phyloP scores from a whole-genome alignment of 1,140 invertebrate species.

The Babylonia areolata region DNA sequence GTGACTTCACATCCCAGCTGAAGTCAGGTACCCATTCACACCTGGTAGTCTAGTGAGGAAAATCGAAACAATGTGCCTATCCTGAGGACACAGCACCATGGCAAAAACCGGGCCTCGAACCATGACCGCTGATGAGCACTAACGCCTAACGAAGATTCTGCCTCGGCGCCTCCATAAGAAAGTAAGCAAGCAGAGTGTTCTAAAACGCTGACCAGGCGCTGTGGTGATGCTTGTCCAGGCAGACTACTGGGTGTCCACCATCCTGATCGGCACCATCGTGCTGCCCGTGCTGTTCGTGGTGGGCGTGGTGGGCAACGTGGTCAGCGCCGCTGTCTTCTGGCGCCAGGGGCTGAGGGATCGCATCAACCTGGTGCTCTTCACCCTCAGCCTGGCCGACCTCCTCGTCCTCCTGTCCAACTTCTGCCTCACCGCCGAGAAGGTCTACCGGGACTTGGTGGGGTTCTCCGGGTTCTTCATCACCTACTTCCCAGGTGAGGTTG shows the following conservation, averaged over 20 bases:
- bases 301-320: conserved; percentile 6
- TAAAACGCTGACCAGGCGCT: too few relatives aligned
- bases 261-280: conserved; percentile 8
- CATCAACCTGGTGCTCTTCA: conserved; percentile 28
- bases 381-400: conserved; percentile 4
- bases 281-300: conserved; percentile 22
- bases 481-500: conserved; percentile 2
- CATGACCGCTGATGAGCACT: too few relatives aligned
- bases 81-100: too few relatives aligned
- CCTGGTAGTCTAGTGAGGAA: too few relatives aligned
- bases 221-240: too few relatives aligned
- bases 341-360: conserved; percentile 20
- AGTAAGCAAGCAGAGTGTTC: too few relatives aligned
- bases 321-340: conserved; percentile 16
- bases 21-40: too few relatives aligned
- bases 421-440: conserved; percentile 22
- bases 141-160: too few relatives aligned
- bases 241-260: conserved; percentile 25
- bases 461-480: conserved; percentile 29
- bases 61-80: too few relatives aligned
- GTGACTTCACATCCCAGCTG: too few relatives aligned
- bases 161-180: too few relatives aligned
- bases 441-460: conserved; percentile 9
- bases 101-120: too few relatives aligned
- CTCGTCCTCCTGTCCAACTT: conserved; percentile 28